phyloP scores from a whole-genome alignment of 53 echinoderm and acorn worm species.

The Mesocentrotus franciscanus region DNA sequence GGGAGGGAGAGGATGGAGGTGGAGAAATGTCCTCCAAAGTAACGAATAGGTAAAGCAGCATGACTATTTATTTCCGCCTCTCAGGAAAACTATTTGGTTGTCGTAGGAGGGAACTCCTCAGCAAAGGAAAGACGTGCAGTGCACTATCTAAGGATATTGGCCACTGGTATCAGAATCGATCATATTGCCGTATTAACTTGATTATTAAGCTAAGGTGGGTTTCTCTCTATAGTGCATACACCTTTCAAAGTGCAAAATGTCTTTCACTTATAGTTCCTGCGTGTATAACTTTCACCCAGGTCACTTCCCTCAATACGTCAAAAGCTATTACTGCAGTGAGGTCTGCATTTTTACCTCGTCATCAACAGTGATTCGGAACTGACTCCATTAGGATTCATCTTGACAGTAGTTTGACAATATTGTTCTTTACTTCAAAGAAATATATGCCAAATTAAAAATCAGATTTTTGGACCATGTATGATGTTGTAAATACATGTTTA shows the following conservation, averaged over 20 bases:
- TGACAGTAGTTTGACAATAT: neutral
- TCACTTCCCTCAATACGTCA: neutral
- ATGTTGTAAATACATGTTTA: neutral
- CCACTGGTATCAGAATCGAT: constrained; percentile 3
- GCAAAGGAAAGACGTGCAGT: neutral
- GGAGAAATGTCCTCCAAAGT: too few relatives aligned
- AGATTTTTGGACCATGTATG: neutral
- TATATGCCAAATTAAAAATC: neutral
- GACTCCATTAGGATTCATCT: neutral
- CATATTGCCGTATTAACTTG: neutral
- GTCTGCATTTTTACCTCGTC: neutral
- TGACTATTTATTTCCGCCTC: neutral
- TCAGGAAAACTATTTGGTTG: neutral
- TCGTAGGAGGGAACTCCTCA: neutral
- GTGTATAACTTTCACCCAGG: neutral
- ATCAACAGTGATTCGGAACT: neutral
- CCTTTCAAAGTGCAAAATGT: neutral
- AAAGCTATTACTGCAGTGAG: neutral
- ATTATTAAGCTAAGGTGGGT: neutral
- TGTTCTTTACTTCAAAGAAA: neutral
- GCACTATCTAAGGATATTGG: constrained; percentile 11
- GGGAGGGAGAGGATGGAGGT: neutral
- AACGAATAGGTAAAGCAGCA: neutral
- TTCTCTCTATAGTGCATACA: neutral
- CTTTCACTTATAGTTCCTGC: neutral